Base-by-base conservation (phyloP, 1,140 invertebrate species). In the Parapsyche elsis region DNA sequence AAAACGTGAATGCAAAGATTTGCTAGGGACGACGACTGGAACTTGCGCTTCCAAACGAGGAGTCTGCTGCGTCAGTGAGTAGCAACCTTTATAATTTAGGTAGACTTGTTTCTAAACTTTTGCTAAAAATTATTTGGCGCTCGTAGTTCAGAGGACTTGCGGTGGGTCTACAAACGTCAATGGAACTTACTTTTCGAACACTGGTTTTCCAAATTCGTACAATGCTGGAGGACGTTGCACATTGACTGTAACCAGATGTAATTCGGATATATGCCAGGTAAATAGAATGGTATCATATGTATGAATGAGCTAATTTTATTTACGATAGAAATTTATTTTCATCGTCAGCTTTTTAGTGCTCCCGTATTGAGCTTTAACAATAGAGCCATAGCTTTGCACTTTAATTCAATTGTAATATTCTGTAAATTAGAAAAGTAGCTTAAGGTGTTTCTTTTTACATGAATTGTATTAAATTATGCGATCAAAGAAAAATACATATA, bases 101-200 rank as follows among this genome's bases (percentile, higher is more conserved):
- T 57, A 21, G 4, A 57, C 5, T 57, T 57, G 53, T 57, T 2
- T 57, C 1, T 26, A 26, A 67, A 67, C 21, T 67, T 26, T 4
- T 38, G 24, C 12, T 30, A 38, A 16, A n/a, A 44, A 10, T 30
- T 14, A 10, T 76, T 16, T 75, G 19, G 2, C n/a, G 1, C 0
- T 46, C 14, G 21, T 76, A 95, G 94, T 94, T 86, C 90, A 93
- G 83, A 90, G 90, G 81, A 88, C 90, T 0, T 95, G 94, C 84
- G 93, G 94, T 4, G 88, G 89, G 9, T 90, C 90, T 0, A 93
- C 94, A 0, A 90, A 90, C 21, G 88, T 92, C 57, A 96, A 96
- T 84, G 95, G 95, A 78, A 96, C 95, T 0, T 96, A 96, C 85
- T 96, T 96, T 85, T 91, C 92, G 0, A 96, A 93, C 86, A 91